Evolutionary conservation across 1,140 invertebrate genomes (phyloP).

Genomic region (Nixonia krombeini): DNA sequence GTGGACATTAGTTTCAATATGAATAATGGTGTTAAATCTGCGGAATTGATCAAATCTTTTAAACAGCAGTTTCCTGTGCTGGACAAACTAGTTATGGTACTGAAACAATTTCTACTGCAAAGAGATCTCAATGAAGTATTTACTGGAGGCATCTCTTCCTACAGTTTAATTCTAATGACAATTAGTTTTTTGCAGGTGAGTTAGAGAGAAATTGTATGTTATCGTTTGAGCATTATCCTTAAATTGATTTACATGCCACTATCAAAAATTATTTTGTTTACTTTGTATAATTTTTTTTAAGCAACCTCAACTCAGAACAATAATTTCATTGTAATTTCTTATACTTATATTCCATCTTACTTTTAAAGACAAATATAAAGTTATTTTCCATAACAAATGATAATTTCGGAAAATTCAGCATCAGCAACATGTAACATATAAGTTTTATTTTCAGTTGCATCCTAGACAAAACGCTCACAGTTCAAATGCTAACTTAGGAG

Average conservation of each 20-base stretch:
- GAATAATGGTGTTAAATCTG: conserved; percentile 95
- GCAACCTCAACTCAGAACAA: not conserved
- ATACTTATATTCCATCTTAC: not conserved
- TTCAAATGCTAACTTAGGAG: conserved; percentile 86
- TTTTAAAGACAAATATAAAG: too few species aligned
- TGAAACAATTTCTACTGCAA: conserved; percentile 98
- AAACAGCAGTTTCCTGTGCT: conserved; percentile 87
- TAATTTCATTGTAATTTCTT: conserved; percentile 2
- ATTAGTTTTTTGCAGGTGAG: conserved; percentile 95
- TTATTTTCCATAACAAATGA: too few species aligned
- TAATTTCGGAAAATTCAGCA: too few species aligned
- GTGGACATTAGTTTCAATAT: conserved; percentile 99
- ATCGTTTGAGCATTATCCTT: too few species aligned
- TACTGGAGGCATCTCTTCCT: conserved; percentile 98
- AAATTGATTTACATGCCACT: not conserved
- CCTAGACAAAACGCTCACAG: conserved; percentile 77
- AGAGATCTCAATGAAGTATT: conserved; percentile 99
- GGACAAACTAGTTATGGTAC: conserved; percentile 93
- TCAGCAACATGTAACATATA: too few species aligned
- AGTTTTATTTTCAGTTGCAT: conserved; percentile 76
- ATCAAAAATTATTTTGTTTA: not conserved
- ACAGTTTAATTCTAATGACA: conserved; percentile 98
- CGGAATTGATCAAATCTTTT: conserved; percentile 92
- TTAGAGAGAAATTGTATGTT: not conserved
- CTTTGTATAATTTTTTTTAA: conserved; percentile 5